Evolutionary conservation across 2,113 vertebrate species (phyloP).

Genomic region (Zapus hudsonius): DNA sequence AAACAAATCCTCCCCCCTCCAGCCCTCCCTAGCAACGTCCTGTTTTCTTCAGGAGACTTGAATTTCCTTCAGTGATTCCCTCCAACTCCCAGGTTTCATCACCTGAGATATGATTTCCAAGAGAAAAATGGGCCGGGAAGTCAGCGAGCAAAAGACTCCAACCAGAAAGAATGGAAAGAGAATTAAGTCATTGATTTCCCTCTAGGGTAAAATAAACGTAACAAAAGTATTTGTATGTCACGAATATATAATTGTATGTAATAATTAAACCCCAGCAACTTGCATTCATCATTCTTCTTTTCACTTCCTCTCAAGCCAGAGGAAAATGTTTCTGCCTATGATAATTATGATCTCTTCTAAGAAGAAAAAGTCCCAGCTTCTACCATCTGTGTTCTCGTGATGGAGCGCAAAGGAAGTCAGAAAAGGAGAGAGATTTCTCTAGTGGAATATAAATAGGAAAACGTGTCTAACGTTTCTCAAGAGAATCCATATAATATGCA

Average conservation of each 20-base stretch:
- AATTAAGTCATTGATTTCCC: conserved; percentile 66
- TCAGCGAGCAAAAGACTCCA: conserved; percentile 38
- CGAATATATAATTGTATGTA: conserved; percentile 51
- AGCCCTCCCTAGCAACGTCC: neutral
- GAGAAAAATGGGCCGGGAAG: conserved; percentile 28
- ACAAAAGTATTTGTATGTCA: conserved; percentile 51
- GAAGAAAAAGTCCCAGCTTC: conserved; percentile 15
- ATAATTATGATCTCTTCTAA: conserved; percentile 6
- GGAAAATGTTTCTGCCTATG: conserved; percentile 7
- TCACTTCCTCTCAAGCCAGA: conserved; percentile 23
- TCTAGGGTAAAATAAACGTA: conserved; percentile 67
- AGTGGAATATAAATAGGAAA: neutral
- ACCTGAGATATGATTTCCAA: conserved; percentile 61
- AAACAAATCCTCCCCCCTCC: conserved; percentile 46
- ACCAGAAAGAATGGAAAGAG: conserved; percentile 62
- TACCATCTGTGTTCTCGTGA: neutral
- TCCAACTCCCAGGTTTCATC: conserved; percentile 42
- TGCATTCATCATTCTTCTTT: neutral
- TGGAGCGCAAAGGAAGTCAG: neutral
- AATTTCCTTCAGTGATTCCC: conserved; percentile 28
- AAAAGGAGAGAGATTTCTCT: neutral
- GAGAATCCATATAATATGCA: neutral
- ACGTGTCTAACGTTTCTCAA: neutral
- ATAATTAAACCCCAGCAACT: conserved; percentile 55
- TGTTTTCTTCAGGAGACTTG: conserved; percentile 4